phyloP scores from a whole-genome alignment of 1,140 invertebrate genomes.

The Apis cerana region DNA sequence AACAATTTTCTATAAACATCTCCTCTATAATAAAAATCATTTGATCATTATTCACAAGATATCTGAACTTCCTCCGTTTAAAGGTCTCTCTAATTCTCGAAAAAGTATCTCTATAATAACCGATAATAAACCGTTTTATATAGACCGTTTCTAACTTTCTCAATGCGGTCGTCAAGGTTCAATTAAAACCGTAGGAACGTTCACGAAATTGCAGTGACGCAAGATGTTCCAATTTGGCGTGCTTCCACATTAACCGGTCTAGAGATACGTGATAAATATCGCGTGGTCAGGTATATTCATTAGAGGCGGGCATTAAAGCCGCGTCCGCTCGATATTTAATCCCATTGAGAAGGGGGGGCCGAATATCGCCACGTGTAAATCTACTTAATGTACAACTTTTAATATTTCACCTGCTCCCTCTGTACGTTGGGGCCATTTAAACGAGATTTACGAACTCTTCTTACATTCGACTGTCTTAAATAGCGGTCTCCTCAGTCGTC shows the following conservation, averaged over 20 bases:
- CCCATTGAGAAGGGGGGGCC: not conserved
- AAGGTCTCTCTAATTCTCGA: no score
- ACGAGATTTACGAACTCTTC: conserved; percentile 29
- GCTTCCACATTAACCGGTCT: conserved; percentile 13
- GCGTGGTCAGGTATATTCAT: conserved; percentile 25
- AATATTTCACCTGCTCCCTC: conserved; percentile 24
- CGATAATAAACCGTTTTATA: not conserved
- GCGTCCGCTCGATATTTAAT: conserved; percentile 25
- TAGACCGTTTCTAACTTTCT: not conserved
- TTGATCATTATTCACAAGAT: no score
- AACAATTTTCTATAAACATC: no score
- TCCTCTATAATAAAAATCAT: no score
- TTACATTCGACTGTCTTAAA: conserved; percentile 53
- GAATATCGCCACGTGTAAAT: not conserved
- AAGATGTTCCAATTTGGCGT: conserved; percentile 30
- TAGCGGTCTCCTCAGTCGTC: conserved; percentile 40
- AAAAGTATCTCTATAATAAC: not conserved
- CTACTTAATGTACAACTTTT: conserved; percentile 33
- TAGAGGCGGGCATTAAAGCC: conserved; percentile 13
- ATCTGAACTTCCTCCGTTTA: no score
- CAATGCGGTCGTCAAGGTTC: not conserved
- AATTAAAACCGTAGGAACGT: not conserved
- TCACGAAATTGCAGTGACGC: conserved; percentile 1
- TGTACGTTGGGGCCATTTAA: conserved; percentile 19
- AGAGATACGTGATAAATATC: conserved; percentile 21